Percentiles rank a stretch among this genome's conserved stretches.
These are phyloP conservation scores for Hyposoter dolosus DNA, from an alignment of 2,888 invertebrate genomes.

Conservation along the genomic window DNA sequence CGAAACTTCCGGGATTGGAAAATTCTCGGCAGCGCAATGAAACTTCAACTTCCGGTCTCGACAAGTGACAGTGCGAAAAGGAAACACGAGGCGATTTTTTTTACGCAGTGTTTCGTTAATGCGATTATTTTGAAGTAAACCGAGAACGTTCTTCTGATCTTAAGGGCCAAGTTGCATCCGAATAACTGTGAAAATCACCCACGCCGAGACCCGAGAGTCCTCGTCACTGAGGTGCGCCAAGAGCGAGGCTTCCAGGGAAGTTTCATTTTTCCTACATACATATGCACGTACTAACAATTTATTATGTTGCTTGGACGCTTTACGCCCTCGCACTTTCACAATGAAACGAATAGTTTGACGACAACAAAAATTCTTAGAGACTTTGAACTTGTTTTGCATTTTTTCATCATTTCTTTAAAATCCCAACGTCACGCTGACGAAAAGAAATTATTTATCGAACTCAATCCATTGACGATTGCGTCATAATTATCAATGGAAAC, in stretches of 20 bases:
- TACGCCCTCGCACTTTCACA: conserved; percentile 22
- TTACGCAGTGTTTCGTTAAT: not conserved
- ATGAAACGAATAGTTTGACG: not conserved
- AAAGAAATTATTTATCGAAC: not conserved
- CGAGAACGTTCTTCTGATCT: not conserved
- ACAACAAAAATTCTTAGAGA: not conserved
- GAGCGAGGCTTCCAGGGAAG: conserved; percentile 16
- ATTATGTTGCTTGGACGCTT: not conserved
- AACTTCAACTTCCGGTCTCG: not conserved
- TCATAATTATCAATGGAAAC: not conserved
- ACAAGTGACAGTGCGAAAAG: not conserved
- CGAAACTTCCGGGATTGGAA: not conserved
- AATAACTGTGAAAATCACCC: conserved; percentile 38
- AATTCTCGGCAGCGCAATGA: not conserved
- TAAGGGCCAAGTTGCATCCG: conserved; percentile 10
- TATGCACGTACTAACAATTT: not conserved
- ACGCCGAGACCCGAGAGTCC: conserved; percentile 17
- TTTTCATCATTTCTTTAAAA: not conserved
- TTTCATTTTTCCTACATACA: not conserved
- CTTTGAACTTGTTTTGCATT: not conserved
- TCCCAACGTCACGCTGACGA: not conserved
- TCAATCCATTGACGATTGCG: not conserved
- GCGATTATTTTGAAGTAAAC: not conserved
- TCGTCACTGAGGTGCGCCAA: conserved; percentile 30
- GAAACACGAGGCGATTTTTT: not conserved